These are phyloP conservation scores for Tyria jacobaeae DNA, from an alignment of 2,888 invertebrate genomes.

Conservation along the genomic window DNA sequence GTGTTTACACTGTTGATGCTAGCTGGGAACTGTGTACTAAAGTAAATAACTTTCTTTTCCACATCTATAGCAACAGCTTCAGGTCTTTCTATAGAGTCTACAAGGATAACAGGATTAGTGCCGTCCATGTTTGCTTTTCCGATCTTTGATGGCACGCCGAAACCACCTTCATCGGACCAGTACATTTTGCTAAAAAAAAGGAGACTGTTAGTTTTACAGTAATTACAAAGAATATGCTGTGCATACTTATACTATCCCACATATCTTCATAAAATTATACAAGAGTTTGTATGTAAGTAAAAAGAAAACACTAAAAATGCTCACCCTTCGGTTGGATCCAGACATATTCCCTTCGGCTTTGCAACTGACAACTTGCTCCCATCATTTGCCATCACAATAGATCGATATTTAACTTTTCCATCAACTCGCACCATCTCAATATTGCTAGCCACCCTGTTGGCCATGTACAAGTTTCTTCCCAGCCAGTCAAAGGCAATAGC, in stretches of 20 bases:
- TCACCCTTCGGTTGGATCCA: constrained; percentile 97
- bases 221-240: neutral
- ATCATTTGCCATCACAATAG: constrained; percentile 95
- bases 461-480: constrained; percentile 97
- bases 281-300: neutral
- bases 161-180: constrained; percentile 98
- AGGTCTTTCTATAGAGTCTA: constrained; percentile 90
- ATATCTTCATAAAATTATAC: neutral
- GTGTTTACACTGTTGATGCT: constrained; percentile 90
- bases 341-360: constrained; percentile 93
- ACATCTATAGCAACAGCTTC: constrained; percentile 95
- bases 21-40: constrained; percentile 92
- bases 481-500: constrained; percentile 98
- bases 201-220: neutral
- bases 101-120: constrained; percentile 90
- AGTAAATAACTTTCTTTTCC: constrained; percentile 94
- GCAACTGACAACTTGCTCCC: constrained; percentile 95
- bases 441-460: constrained; percentile 95
- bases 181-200: constrained; percentile 89
- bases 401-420: constrained; percentile 93
- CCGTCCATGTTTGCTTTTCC: constrained; percentile 98
- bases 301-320: constrained; percentile 52
- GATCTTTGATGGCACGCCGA: constrained; percentile 95
- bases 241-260: neutral
- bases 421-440: constrained; percentile 96